These are phyloP conservation scores for Entomobrya proxima DNA, from an alignment of 2,888 invertebrate genomes.

Conservation along the genomic window DNA sequence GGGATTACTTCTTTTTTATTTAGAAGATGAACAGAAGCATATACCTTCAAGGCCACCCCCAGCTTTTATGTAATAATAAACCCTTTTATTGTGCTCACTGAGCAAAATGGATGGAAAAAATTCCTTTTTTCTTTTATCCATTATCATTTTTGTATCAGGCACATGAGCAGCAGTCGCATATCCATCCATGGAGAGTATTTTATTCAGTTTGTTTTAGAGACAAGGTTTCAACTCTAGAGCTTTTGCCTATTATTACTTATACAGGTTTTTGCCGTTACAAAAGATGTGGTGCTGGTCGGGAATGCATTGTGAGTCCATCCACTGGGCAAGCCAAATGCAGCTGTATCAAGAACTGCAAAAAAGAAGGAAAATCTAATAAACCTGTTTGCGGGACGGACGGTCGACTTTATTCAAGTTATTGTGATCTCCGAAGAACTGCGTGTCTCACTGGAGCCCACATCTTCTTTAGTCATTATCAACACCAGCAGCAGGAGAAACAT, in stretches of 20 bases:
- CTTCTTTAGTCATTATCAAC: conserved; percentile 66
- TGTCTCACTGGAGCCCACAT: conserved; percentile 81
- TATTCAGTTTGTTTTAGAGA: background rate
- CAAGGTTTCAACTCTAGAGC: background rate
- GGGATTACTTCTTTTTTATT: conserved; percentile 34
- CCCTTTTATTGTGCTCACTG: conserved; percentile 35
- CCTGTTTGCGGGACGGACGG: conserved; percentile 84
- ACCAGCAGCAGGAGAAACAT: conserved; percentile 26
- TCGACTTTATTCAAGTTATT: conserved; percentile 83
- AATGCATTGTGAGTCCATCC: conserved; percentile 80
- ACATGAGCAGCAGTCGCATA: background rate
- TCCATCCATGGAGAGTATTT: background rate
- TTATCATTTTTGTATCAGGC: conserved; percentile 2
- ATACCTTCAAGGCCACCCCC: conserved; percentile 16
- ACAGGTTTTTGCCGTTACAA: conserved; percentile 40
- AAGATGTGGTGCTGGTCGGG: conserved; percentile 83
- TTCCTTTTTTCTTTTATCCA: conserved; percentile 25
- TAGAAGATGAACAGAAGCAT: background rate
- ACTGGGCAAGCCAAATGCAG: conserved; percentile 81
- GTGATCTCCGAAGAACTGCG: conserved; percentile 83
- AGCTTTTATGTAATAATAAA: conserved; percentile 43
- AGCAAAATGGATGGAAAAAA: conserved; percentile 39
- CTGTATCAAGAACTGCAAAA: conserved; percentile 81
- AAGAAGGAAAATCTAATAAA: conserved; percentile 70
- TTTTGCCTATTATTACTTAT: background rate